A percentile compares a stretch with the other conserved stretches of the same genome.
Conservation (phyloP, 2,888 invertebrate species). For the Agrochola macilenta region DNA sequence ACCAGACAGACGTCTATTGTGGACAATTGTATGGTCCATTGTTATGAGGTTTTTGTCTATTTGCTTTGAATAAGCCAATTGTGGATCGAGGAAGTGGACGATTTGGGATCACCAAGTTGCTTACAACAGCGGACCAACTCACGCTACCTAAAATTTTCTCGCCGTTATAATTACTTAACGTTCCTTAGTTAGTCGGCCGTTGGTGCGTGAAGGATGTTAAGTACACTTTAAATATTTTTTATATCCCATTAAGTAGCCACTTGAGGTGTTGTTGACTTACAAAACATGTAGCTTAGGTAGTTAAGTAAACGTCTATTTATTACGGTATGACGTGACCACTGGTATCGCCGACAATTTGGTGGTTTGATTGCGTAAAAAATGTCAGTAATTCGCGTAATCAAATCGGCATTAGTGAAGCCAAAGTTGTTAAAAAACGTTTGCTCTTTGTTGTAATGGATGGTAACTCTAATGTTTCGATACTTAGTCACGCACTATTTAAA, state of each 20-base stretch:
- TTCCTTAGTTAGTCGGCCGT: slow-evolving; percentile 53
- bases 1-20: slow-evolving; percentile 70
- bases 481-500: slow-evolving; percentile 76
- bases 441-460: slow-evolving; percentile 67
- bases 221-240: slow-evolving; percentile 67
- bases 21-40: slow-evolving; percentile 80
- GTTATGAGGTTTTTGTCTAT: slow-evolving; percentile 84
- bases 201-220: slow-evolving; percentile 65
- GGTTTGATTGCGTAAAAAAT: slow-evolving; percentile 78
- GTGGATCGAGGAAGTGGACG: slow-evolving; percentile 82
- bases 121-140: slow-evolving; percentile 48
- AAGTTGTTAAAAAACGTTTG: slow-evolving; percentile 76
- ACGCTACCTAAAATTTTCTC: slow-evolving; percentile 62
- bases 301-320: slow-evolving; percentile 78
- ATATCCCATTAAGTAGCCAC: slow-evolving; percentile 65
- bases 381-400: slow-evolving; percentile 84
- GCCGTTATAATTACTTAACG: slow-evolving; percentile 59
- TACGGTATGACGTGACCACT: slow-evolving; percentile 78
- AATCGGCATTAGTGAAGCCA: slow-evolving; percentile 84
- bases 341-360: slow-evolving; percentile 71
- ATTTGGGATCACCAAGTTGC: slow-evolving; percentile 74
- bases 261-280: slow-evolving; percentile 68
- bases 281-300: slow-evolving; percentile 69
- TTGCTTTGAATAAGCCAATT: slow-evolving; percentile 83
- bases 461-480: slow-evolving; percentile 76